A percentile compares a stretch with the other conserved stretches of the same genome.
Conservation (phyloP, 2,888 invertebrate species). For the Candidula unifasciata region DNA sequence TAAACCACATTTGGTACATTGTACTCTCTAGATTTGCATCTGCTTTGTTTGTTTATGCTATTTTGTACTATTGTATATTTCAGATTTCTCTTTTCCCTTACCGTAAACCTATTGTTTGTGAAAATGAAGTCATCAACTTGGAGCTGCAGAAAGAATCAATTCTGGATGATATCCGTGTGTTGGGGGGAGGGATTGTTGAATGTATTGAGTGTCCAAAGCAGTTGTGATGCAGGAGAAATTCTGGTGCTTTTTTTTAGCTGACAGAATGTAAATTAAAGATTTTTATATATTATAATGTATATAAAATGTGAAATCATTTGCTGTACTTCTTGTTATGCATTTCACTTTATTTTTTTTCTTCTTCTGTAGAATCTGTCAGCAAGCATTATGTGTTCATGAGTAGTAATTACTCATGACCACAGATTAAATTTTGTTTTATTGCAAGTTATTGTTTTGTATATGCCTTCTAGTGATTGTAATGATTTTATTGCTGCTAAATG, state of each 20-base stretch:
- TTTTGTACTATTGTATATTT: not conserved
- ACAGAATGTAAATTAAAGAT: not conserved
- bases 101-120: constrained; percentile 28
- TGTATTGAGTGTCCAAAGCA: not conserved
- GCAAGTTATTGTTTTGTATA: no score
- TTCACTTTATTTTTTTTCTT: no score
- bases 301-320: not conserved
- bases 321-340: no score
- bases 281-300: not conserved
- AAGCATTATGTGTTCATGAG: no score
- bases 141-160: constrained; percentile 80
- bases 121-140: constrained; percentile 32
- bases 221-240: not conserved
- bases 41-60: no score
- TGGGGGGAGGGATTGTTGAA: constrained; percentile 84
- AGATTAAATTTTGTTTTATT: no score
- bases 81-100: constrained; percentile 33
- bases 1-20: no score
- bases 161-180: constrained; percentile 84
- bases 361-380: no score
- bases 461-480: no score
- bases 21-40: no score
- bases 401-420: no score
- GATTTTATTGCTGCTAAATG: no score
- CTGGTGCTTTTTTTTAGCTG: not conserved